Evolutionary conservation across 1,140 invertebrate genomes (phyloP).

Genomic region (Papilio machaon): DNA sequence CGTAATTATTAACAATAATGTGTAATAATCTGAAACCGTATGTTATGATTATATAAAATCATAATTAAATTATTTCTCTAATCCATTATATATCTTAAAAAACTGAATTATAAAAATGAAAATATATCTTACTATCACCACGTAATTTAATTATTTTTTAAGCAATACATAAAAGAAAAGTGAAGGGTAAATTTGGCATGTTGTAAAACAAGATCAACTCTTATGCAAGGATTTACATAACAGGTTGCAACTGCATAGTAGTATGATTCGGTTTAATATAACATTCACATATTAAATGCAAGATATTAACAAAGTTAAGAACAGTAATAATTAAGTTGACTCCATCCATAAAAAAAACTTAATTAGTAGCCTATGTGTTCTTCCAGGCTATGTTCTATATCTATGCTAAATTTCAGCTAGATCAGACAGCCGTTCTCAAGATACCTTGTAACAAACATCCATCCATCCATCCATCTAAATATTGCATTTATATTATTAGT

Average conservation of each 20-base stretch:
- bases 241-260: background rate
- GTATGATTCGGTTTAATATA: background rate
- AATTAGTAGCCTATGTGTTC: no score
- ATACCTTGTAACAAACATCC: no score
- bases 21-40: background rate
- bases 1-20: background rate
- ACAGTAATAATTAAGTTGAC: background rate
- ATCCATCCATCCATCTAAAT: no score
- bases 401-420: no score
- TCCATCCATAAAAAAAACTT: no score
- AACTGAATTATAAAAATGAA: background rate
- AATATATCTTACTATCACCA: background rate
- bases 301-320: background rate
- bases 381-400: no score
- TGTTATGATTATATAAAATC: slow-evolving; percentile 6
- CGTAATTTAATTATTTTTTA: background rate
- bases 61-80: slow-evolving; percentile 19
- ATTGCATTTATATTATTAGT: no score
- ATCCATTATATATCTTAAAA: background rate
- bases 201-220: slow-evolving; percentile 25
- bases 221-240: slow-evolving; percentile 36
- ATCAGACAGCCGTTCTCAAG: no score
- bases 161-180: background rate
- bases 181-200: slow-evolving; percentile 26
- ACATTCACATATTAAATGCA: slow-evolving; percentile 1